Percentiles rank a stretch among this genome's conserved stretches.
phyloP scores from a whole-genome alignment of 2,888 invertebrate species.

The Watsonalla cultraria region DNA sequence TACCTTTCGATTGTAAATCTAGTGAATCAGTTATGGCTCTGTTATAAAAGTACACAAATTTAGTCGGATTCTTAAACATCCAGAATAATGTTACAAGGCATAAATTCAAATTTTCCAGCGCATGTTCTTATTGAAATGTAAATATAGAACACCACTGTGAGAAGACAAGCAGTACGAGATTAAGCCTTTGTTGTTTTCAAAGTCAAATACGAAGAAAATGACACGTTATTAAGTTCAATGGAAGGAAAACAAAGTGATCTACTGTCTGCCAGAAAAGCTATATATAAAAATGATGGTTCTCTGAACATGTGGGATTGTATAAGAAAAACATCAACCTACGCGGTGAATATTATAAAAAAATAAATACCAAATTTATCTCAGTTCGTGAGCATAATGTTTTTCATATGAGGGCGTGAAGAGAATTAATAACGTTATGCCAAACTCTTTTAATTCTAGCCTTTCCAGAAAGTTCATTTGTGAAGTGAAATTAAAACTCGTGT shows the following conservation, averaged over 20 bases:
- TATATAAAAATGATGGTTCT: constrained; percentile 39
- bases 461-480: too few species aligned
- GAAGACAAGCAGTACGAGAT: background rate
- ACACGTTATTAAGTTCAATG: constrained; percentile 25
- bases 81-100: too few species aligned
- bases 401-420: background rate
- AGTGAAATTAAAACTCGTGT: too few species aligned
- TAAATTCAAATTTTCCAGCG: too few species aligned
- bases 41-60: too few species aligned
- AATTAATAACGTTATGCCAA: too few species aligned
- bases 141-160: background rate
- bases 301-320: constrained; percentile 19
- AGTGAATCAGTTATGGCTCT: too few species aligned
- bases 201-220: constrained; percentile 47
- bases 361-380: background rate
- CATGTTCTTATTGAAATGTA: background rate
- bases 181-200: constrained; percentile 9
- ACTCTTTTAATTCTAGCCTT: too few species aligned
- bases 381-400: background rate
- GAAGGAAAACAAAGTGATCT: constrained; percentile 20
- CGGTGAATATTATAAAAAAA: constrained; percentile 10
- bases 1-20: too few species aligned
- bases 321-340: constrained; percentile 20
- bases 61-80: too few species aligned
- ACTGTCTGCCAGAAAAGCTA: constrained; percentile 35